phyloP scores from a whole-genome alignment of 1,140 invertebrate genomes.

The Tenebrio molitor region DNA sequence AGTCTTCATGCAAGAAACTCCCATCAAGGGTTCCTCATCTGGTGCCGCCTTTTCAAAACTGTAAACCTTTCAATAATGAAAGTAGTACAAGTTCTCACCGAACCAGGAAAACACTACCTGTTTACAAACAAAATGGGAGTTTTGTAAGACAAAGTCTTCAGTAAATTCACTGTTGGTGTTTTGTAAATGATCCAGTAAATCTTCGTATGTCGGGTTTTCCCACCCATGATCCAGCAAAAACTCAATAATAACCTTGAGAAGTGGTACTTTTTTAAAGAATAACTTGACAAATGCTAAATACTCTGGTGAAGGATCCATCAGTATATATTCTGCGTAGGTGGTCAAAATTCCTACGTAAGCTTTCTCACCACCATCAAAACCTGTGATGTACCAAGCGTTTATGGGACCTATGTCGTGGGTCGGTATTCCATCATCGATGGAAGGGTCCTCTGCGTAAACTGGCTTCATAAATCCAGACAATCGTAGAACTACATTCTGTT shows the following conservation, averaged over 20 bases:
- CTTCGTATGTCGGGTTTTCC: conserved; percentile 82
- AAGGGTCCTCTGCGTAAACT: conserved; percentile 83
- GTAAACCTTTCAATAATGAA: conserved; percentile 66
- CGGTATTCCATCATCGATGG: conserved; percentile 80
- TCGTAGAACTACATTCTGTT: conserved; percentile 78
- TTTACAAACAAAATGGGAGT: conserved; percentile 89
- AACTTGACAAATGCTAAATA: conserved; percentile 78
- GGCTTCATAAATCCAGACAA: conserved; percentile 88
- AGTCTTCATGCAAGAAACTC: conserved; percentile 81
- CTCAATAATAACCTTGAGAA: conserved; percentile 87
- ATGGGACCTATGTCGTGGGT: conserved; percentile 87
- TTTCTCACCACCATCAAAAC: conserved; percentile 85
- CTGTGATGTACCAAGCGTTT: conserved; percentile 86
- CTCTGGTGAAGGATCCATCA: conserved; percentile 80
- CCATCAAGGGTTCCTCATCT: conserved; percentile 77
- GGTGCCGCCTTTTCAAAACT: conserved; percentile 79
- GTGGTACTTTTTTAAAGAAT: conserved; percentile 80
- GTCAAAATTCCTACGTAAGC: conserved; percentile 85
- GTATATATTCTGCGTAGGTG: conserved; percentile 85
- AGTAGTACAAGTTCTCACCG: conserved; percentile 27
- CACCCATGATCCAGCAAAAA: conserved; percentile 78
- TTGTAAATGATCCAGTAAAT: conserved; percentile 75
- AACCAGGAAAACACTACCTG: too few species aligned
- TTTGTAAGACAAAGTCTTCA: conserved; percentile 83
- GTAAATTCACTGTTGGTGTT: conserved; percentile 70